A percentile compares a stretch with the other conserved stretches of the same genome.
Conservation (phyloP, 2,888 invertebrate genomes). For the Sinhomidia bicolor region DNA sequence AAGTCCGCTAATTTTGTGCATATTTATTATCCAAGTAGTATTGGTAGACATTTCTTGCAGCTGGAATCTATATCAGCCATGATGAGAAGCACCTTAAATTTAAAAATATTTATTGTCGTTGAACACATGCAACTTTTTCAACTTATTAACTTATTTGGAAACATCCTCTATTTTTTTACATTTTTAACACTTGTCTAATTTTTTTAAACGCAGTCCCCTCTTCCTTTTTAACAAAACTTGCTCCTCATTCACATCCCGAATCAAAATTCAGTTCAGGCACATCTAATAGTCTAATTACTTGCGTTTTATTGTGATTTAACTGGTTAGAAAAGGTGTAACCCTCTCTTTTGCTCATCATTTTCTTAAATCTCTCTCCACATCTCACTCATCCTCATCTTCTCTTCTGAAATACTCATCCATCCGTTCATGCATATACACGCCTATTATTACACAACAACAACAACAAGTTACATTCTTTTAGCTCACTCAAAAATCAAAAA, state of each 20-base stretch:
- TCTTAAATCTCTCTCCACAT: background rate
- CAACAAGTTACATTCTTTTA: conserved; percentile 14
- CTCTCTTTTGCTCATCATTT: conserved; percentile 34
- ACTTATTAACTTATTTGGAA: too few species aligned
- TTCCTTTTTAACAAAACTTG: too few species aligned
- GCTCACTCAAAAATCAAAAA: background rate
- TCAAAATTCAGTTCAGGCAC: conserved; percentile 61
- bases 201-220: too few species aligned
- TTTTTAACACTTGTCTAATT: too few species aligned
- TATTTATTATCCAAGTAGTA: too few species aligned
- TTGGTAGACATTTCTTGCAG: too few species aligned
- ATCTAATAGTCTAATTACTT: conserved; percentile 69
- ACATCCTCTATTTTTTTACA: background rate
- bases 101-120: too few species aligned
- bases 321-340: conserved; percentile 65
- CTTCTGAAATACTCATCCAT: background rate
- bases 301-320: conserved; percentile 68
- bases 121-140: too few species aligned
- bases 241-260: too few species aligned
- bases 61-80: too few species aligned
- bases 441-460: conserved; percentile 29
- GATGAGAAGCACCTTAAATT: too few species aligned
- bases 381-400: background rate
- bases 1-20: conserved; percentile 66
- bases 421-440: conserved; percentile 18